Conservation (phyloP, 1,140 invertebrate species). For the Musca domestica region DNA sequence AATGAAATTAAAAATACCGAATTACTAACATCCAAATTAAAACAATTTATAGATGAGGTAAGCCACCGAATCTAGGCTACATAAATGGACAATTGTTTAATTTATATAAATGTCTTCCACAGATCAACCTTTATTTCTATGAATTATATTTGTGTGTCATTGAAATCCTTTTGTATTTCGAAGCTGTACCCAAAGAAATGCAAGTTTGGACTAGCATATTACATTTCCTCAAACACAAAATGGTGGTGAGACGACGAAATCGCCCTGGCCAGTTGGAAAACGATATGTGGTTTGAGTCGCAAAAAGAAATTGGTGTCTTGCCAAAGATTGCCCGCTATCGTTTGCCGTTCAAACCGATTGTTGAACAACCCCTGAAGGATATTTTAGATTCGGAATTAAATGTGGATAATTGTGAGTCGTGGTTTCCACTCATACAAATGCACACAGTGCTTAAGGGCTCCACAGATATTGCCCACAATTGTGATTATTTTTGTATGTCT, state of each 20-base stretch:
- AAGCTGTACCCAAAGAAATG: slow-evolving; percentile 45
- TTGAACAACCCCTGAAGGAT: slow-evolving; percentile 46
- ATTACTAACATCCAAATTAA: slow-evolving; percentile 37
- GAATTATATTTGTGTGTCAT: slow-evolving; percentile 50
- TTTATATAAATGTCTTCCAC: neutral
- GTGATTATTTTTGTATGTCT: slow-evolving; percentile 50
- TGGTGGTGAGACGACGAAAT: slow-evolving; percentile 40
- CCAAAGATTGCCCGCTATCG: slow-evolving; percentile 50
- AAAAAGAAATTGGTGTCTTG: slow-evolving; percentile 43
- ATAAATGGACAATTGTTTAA: neutral
- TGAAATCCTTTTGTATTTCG: slow-evolving; percentile 43
- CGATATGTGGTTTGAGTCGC: slow-evolving; percentile 47
- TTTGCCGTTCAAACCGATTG: slow-evolving; percentile 46
- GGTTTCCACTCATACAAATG: slow-evolving; percentile 51
- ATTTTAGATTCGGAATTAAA: slow-evolving; percentile 46
- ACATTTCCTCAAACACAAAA: slow-evolving; percentile 49
- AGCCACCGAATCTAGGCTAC: neutral
- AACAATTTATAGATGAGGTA: slow-evolving; percentile 43
- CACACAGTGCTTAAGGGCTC: slow-evolving; percentile 42
- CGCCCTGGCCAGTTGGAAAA: slow-evolving; percentile 45
- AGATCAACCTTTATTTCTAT: slow-evolving; percentile 53
- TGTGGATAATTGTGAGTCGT: slow-evolving; percentile 51
- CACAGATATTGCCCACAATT: slow-evolving; percentile 38
- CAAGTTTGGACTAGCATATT: slow-evolving; percentile 47
- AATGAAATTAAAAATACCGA: slow-evolving; percentile 45